A percentile compares a stretch with the other conserved stretches of the same genome.
These are phyloP conservation scores for Pangasianodon gigas DNA, from an alignment of 2,113 vertebrate genomes.

Conservation along the genomic window DNA sequence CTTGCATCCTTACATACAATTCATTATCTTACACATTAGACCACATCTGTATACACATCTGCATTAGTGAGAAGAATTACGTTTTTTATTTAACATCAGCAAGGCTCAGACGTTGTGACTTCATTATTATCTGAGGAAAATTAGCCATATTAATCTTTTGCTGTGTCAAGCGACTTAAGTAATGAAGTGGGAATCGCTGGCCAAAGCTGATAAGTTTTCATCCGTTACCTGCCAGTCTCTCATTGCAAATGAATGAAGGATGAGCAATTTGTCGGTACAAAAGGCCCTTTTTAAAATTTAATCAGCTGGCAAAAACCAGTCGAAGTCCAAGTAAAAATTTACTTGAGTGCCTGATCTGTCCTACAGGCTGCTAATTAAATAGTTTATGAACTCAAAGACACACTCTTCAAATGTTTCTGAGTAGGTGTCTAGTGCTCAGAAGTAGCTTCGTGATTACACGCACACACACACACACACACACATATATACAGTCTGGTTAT, in stretches of 20 bases:
- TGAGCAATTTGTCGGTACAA: background rate
- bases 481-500: too few relatives aligned
- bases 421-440: background rate
- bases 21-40: background rate
- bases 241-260: background rate
- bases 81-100: background rate
- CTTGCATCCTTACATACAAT: background rate
- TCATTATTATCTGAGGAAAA: background rate
- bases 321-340: background rate
- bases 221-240: background rate
- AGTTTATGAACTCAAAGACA: background rate
- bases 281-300: background rate
- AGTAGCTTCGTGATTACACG: background rate
- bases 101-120: background rate
- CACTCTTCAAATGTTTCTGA: background rate
- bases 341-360: background rate
- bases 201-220: background rate
- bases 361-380: slow-evolving; percentile 3
- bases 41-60: background rate
- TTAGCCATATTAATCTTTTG: background rate
- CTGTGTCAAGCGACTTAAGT: background rate
- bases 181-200: background rate
- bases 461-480: background rate
- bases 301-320: background rate
- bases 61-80: background rate